Evolutionary conservation across 2,113 vertebrate genomes (phyloP).

Genomic region (Cyprinodon variegatus): DNA sequence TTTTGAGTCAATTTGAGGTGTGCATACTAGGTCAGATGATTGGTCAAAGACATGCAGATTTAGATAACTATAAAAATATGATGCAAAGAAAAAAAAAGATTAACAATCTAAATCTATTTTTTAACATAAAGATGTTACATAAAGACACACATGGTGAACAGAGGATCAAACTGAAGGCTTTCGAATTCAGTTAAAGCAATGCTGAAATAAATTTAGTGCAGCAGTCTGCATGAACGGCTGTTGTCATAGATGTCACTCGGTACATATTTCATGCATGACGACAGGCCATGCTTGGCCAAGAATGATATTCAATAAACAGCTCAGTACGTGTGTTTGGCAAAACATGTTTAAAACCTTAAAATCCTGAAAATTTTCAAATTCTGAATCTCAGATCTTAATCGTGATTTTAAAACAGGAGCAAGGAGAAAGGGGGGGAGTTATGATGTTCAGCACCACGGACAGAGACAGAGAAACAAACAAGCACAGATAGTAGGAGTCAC

Average conservation of each 20-base stretch:
- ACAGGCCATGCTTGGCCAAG: background rate
- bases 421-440: background rate
- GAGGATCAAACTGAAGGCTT: conserved; percentile 55
- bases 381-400: background rate
- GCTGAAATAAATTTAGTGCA: conserved; percentile 63
- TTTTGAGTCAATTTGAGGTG: background rate
- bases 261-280: conserved; percentile 19
- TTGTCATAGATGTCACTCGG: conserved; percentile 55
- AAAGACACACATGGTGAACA: conserved; percentile 46
- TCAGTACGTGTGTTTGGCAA: too few relatives aligned
- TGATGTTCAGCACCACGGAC: background rate
- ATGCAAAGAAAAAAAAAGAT: background rate
- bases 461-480: background rate
- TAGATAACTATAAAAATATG: background rate
- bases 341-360: background rate
- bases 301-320: background rate
- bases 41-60: conserved; percentile 9
- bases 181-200: conserved; percentile 65
- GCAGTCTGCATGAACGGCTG: conserved; percentile 63
- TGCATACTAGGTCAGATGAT: conserved; percentile 6
- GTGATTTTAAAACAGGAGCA: background rate
- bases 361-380: background rate
- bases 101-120: conserved; percentile 37
- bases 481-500: too few relatives aligned
- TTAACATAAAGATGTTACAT: conserved; percentile 34